Base-by-base conservation (phyloP, 64 coral and sea anemone species). In the Montipora cactus region DNA sequence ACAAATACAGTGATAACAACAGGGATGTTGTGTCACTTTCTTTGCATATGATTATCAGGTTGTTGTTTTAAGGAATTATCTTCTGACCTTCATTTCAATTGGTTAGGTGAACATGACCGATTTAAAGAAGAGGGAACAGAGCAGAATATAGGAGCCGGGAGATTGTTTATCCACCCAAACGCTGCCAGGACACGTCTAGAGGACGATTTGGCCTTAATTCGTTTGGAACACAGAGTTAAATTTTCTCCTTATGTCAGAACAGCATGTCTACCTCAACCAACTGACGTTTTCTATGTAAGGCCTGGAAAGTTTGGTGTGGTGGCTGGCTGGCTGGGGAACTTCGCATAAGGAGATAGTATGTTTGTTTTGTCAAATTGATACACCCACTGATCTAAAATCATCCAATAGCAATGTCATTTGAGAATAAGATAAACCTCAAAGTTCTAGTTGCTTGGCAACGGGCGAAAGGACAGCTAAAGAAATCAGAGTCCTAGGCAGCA, bases 291-390 rank as follows among this genome's bases (percentile, higher is more conserved):
- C 10, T 67, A 96, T 49, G 89, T 96, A 15, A 89, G 98, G 72
- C 78, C 98, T 1, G 75, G 81, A 49, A 89, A 90, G 8, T 67
- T 75, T 7, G 89, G 92, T 12, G 58, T 99, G 16, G 23, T 96
- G 25, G 90, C 95, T 58, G 25, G 90, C 95, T 58, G 98, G 98
- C n/a, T 99, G 98, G 98, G 98, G 98, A 15, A 92, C 93, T 67
- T 92, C 89, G 4, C 88, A 94, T 84, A n/a, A 75, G 51, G 91
- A 79, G 91, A 44, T 68, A 8, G 64, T 68, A 18, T 8, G 64
- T 13, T n/a, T 68, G 4, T 8, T 16, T 68, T 13, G 64, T 14
- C 37, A 37, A 37, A 37, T 37, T 37, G 37, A 37, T 37, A 37
- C 37, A 37, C 37, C 37, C 37, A 37, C 37, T 37, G 37, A 37